Evolutionary conservation across 2,113 vertebrate species (phyloP).

Genomic region (Onychostoma macrolepis): DNA sequence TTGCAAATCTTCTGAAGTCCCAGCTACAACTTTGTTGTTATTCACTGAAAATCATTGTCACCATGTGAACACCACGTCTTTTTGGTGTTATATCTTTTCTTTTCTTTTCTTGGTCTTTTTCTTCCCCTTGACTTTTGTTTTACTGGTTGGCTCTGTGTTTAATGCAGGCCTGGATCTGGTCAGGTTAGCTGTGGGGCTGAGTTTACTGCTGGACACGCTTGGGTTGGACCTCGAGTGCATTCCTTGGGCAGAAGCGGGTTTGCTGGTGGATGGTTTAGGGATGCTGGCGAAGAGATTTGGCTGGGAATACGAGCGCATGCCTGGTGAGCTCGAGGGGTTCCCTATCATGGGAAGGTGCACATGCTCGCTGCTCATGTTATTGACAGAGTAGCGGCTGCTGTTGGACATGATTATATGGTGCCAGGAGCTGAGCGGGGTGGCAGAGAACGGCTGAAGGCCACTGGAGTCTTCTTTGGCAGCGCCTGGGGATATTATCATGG

Average conservation of each 20-base stretch:
- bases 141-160: constrained; percentile 48
- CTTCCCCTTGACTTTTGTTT: constrained; percentile 67
- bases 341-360: constrained; percentile 68
- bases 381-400: constrained; percentile 74
- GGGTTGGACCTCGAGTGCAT: constrained; percentile 61
- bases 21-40: not conserved
- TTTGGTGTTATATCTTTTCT: constrained; percentile 45
- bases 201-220: constrained; percentile 62
- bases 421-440: constrained; percentile 81
- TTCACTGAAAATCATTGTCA: not conserved
- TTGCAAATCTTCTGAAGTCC: not conserved
- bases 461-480: constrained; percentile 70
- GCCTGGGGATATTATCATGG: constrained; percentile 76
- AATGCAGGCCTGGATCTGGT: constrained; percentile 75
- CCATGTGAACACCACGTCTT: not conserved
- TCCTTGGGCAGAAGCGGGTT: constrained; percentile 67
- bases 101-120: constrained; percentile 66
- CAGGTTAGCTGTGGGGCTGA: constrained; percentile 67
- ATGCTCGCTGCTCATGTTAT: constrained; percentile 70
- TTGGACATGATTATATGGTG: constrained; percentile 76
- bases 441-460: constrained; percentile 74
- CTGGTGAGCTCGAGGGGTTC: constrained; percentile 64
- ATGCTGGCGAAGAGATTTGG: constrained; percentile 69
- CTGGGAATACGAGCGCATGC: constrained; percentile 73
- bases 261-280: constrained; percentile 46